Evolutionary conservation across 1,140 invertebrate genomes (phyloP).

Genomic region (Bombus confusus): DNA sequence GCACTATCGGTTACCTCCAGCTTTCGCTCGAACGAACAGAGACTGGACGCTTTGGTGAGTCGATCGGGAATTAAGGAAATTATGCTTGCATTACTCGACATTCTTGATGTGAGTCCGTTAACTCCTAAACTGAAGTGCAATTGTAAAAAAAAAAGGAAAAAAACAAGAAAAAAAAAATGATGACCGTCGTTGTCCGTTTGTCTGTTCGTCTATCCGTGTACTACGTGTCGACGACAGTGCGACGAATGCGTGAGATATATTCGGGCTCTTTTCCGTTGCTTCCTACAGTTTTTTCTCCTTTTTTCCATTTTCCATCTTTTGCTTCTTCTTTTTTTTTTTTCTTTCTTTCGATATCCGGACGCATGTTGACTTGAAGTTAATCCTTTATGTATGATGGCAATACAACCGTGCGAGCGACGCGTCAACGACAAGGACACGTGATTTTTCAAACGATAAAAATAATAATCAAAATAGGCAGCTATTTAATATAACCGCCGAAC

Average conservation of each 20-base stretch:
- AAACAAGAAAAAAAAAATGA: background rate
- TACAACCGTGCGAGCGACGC: background rate
- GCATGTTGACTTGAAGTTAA: slow-evolving; percentile 18
- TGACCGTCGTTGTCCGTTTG: slow-evolving; percentile 28
- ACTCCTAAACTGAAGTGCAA: slow-evolving; percentile 43
- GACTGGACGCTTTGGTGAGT: background rate
- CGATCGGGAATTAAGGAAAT: background rate
- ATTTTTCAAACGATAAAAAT: background rate
- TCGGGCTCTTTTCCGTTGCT: background rate
- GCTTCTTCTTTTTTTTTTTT: background rate
- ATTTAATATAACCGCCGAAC: slow-evolving; percentile 2
- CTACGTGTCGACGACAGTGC: background rate
- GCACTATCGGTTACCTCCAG: too few relatives aligned
- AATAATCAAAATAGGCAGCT: slow-evolving; percentile 43
- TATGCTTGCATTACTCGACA: slow-evolving; percentile 28
- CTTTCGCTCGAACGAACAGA: background rate
- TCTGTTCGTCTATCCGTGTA: slow-evolving; percentile 11
- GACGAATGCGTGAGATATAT: background rate
- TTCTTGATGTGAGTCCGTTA: slow-evolving; percentile 32
- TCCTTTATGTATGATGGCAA: background rate
- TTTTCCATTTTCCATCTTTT: background rate
- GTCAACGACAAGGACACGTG: background rate
- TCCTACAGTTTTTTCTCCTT: background rate
- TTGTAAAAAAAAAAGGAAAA: background rate
- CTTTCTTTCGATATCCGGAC: background rate